These are phyloP conservation scores for Podarcis lilfordi DNA, from an alignment of 2,797 vertebrate genomes.

Conservation along the genomic window DNA sequence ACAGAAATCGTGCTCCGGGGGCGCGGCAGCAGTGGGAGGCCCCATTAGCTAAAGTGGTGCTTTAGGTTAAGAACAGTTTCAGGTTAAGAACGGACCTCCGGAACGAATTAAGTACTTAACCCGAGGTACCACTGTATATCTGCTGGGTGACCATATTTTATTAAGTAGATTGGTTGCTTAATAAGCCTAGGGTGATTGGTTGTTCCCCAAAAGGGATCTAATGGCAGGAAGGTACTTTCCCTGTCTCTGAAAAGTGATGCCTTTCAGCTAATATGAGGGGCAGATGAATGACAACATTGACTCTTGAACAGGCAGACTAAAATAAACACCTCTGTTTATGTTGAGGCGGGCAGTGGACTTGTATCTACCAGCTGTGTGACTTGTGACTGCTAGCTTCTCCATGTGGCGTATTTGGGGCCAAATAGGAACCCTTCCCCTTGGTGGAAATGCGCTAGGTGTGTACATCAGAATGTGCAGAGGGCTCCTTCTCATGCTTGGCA, in stretches of 20 bases:
- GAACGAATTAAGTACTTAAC: too few species aligned
- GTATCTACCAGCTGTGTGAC: not conserved
- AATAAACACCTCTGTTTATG: not conserved
- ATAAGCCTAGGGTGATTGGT: not conserved
- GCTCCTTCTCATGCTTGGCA: not conserved
- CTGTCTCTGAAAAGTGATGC: not conserved
- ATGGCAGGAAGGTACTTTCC: not conserved
- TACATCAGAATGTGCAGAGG: not conserved
- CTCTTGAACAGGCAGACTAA: not conserved
- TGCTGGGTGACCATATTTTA: not conserved
- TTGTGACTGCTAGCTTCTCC: not conserved
- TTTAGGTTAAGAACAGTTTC: too few species aligned
- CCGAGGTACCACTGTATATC: not conserved
- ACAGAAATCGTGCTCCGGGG: too few species aligned
- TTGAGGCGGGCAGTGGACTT: not conserved
- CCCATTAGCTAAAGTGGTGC: too few species aligned
- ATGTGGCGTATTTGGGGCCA: not conserved
- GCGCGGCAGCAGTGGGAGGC: too few species aligned
- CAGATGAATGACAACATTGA: not conserved
- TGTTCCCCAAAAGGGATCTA: not conserved
- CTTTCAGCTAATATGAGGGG: not conserved
- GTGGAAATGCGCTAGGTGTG: not conserved
- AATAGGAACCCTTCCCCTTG: not conserved
- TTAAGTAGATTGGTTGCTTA: slow-evolving; percentile 1
- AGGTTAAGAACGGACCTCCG: too few species aligned